These are phyloP conservation scores for Lamprologus callipterus DNA, from an alignment of 2,113 vertebrate genomes.

Conservation along the genomic window DNA sequence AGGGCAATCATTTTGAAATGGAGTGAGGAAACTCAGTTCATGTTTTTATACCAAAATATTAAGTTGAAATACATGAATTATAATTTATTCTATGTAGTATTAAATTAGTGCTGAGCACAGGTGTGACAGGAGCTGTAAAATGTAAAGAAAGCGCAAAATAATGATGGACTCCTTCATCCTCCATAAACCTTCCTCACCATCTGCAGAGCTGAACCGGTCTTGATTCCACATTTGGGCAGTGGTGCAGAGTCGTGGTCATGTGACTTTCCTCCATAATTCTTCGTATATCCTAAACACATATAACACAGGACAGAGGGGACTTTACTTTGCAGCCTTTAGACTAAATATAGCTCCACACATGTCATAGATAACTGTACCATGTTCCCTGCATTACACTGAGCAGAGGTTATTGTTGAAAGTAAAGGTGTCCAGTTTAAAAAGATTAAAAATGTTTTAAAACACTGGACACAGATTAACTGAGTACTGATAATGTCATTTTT, in stretches of 20 bases:
- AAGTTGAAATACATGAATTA: background rate
- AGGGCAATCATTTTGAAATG: fast-evolving
- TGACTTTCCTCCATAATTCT: background rate
- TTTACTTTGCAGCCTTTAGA: background rate
- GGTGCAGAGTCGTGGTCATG: background rate
- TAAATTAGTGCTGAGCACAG: background rate
- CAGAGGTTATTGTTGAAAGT: background rate
- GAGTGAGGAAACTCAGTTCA: background rate
- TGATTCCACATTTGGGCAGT: background rate
- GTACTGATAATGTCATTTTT: fast-evolving
- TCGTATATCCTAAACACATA: background rate
- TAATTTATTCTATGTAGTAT: background rate
- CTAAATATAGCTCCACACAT: background rate
- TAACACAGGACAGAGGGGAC: background rate
- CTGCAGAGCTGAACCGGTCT: fast-evolving
- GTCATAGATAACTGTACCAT: background rate
- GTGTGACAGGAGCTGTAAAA: background rate
- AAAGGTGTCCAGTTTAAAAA: fast-evolving
- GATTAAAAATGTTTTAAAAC: fast-evolving
- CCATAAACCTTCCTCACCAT: background rate
- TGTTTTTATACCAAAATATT: background rate
- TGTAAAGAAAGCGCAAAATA: background rate
- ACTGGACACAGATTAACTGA: background rate
- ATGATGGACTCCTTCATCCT: background rate
- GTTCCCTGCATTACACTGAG: fast-evolving